Evolutionary conservation across 2,888 invertebrate species (phyloP), one percentile per base, ranked within the genome.

Genomic region (Cryptocheilus praepositus): DNA sequence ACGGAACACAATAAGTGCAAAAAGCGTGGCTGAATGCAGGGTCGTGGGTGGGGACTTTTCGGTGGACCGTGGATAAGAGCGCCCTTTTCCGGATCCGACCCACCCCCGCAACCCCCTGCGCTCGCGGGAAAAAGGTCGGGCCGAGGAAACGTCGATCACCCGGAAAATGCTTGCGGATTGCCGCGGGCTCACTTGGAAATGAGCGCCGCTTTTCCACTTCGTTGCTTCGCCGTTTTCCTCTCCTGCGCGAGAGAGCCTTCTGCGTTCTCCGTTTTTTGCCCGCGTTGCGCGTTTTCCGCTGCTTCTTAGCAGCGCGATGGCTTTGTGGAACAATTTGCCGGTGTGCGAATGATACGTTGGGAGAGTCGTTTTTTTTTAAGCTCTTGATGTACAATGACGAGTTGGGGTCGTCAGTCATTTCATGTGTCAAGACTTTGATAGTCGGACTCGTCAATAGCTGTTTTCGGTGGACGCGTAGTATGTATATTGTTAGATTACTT

Each of bases 111-210:
- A 13, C 21, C 28, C 11, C 21, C 21, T 3, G 11, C 54, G 18
- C 44, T 15, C 5, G 49, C n/a, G 15, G 45, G 18, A 28, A 53
- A 51, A 57, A 49, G 52, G 25, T 55, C 18, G 16, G 28, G 55
- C 36, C 64, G 64, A 68, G 56, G 61, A 71, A 63, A 76, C 63
- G 70, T 64, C 67, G 66, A 71, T 74, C 72, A 77, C 53, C 67
- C 62, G 69, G 68, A 74, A 77, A 74, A 77, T 67, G 67, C 58
- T 72, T 62, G 69, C 61, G 65, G 71, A 76, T 71, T 68, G 70
- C 70, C 57, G 60, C 64, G 65, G 65, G 67, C 64, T 61, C 58
- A 57, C 58, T 65, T 64, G 72, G 61, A 57, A 77, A 77, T 77
- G 74, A 77, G 67, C 65, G 25, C 53, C 25, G 18, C 36, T 18